phyloP scores from a whole-genome alignment of 1,140 invertebrate species.

The Pseudobourletiella spinata region DNA sequence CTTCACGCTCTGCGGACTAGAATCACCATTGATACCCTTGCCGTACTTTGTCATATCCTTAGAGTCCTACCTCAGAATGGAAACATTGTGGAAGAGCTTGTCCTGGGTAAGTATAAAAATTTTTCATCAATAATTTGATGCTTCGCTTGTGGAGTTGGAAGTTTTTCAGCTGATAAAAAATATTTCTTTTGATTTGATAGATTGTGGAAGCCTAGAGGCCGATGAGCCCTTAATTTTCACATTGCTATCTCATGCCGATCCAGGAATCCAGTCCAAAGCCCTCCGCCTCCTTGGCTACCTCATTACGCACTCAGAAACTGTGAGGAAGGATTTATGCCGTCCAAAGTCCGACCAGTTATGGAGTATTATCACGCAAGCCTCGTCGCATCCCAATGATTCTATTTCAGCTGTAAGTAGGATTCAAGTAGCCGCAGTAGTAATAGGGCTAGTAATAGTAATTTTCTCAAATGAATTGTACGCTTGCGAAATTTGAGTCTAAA shows the following conservation, averaged over 20 bases:
- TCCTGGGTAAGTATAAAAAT: conserved; percentile 43
- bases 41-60: conserved; percentile 63
- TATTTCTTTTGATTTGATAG: conserved; percentile 1
- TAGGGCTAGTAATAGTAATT: not conserved
- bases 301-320: conserved; percentile 16
- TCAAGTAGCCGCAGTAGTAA: no score
- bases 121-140: not conserved
- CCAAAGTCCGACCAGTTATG: conserved; percentile 1
- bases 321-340: conserved; percentile 6
- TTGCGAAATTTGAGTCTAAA: not conserved
- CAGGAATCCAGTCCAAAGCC: conserved; percentile 30
- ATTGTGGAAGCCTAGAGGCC: not conserved
- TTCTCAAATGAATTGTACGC: not conserved
- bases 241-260: conserved; percentile 53
- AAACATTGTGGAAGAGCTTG: conserved; percentile 60
- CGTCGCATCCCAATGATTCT: not conserved
- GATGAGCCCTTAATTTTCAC: conserved; percentile 40
- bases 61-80: conserved; percentile 62
- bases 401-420: not conserved
- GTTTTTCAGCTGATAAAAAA: not conserved
- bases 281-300: conserved; percentile 21
- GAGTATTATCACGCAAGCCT: not conserved
- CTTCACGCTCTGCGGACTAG: conserved; percentile 51
- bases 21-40: conserved; percentile 56
- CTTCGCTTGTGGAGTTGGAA: not conserved